Evolutionary conservation across 35 echinoderm and acorn worm genomes (phyloP).

Genomic region (Holothuria glaberrima): DNA sequence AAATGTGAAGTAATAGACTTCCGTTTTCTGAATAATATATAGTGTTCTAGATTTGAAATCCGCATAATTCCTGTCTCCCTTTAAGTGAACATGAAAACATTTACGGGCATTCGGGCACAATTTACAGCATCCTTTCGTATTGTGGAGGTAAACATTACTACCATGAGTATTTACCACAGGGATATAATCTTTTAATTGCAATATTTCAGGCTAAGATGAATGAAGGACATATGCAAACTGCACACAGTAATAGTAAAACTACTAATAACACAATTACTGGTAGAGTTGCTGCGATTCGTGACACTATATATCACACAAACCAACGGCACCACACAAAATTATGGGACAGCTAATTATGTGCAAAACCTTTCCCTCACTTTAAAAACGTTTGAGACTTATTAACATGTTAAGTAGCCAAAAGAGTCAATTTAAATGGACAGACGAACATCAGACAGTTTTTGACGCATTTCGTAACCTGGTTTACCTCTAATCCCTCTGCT

Average conservation of each 20-base stretch:
- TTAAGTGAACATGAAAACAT: constrained; percentile 50
- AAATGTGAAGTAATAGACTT: constrained; percentile 35
- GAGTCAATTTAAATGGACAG: constrained; percentile 48
- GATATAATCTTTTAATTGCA: constrained; percentile 29
- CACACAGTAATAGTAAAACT: not conserved
- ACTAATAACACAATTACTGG: constrained; percentile 11
- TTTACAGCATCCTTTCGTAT: too few relatives aligned
- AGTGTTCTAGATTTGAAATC: constrained; percentile 69
- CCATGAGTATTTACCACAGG: constrained; percentile 35
- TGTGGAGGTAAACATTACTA: constrained; percentile 72
- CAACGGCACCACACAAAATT: constrained; percentile 35
- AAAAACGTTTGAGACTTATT: constrained; percentile 29
- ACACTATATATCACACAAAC: not conserved
- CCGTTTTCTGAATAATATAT: constrained; percentile 16
- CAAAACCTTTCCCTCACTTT: constrained; percentile 46
- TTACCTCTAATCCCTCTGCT: constrained; percentile 32
- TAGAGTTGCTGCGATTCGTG: constrained; percentile 40
- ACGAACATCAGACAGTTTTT: constrained; percentile 47
- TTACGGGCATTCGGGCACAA: constrained; percentile 65
- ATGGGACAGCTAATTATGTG: constrained; percentile 63
- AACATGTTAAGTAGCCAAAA: constrained; percentile 53
- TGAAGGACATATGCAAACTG: constrained; percentile 29
- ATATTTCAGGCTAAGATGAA: constrained; percentile 60
- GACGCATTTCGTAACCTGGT: constrained; percentile 46
- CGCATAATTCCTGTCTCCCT: constrained; percentile 54